phyloP scores from a whole-genome alignment of 2,888 invertebrate genomes.

The Oligia strigilis region DNA sequence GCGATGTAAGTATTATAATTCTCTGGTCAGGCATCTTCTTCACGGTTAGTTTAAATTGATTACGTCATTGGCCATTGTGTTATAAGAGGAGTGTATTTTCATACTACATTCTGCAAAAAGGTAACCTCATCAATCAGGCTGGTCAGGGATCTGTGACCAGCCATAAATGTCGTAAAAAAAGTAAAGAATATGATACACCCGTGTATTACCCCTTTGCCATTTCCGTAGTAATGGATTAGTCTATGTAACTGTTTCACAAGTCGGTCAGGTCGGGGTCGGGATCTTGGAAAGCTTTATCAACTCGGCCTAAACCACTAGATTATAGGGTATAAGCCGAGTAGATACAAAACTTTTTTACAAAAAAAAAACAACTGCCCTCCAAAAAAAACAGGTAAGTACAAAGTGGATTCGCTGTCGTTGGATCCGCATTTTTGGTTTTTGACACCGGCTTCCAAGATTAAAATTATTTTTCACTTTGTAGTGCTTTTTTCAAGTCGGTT shows the following conservation, averaged over 20 bases:
- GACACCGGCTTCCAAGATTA: not conserved
- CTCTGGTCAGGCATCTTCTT: slow-evolving; percentile 1
- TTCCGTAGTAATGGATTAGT: not conserved
- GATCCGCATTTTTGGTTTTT: not conserved
- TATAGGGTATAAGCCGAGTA: not conserved
- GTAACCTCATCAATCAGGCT: not conserved
- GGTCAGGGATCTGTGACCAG: not conserved
- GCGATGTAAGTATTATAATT: slow-evolving; percentile 26
- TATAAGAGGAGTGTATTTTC: not conserved
- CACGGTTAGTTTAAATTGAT: not conserved
- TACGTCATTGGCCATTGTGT: not conserved
- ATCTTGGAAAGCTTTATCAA: not conserved
- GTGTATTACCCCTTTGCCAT: not conserved
- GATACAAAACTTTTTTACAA: not conserved
- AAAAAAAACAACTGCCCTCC: no score
- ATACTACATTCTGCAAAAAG: not conserved
- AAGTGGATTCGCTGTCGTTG: not conserved
- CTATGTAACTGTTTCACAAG: not conserved
- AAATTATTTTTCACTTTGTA: not conserved
- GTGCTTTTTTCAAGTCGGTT: not conserved
- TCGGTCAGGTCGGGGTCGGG: not conserved
- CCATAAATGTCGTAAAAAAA: not conserved
- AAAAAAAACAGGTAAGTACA: no score
- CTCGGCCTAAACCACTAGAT: not conserved
- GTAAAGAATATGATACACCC: not conserved